A percentile compares a stretch with the other conserved stretches of the same genome.
Conservation (phyloP, 2,797 vertebrate species). For the Poeciliopsis paucimaculata region DNA sequence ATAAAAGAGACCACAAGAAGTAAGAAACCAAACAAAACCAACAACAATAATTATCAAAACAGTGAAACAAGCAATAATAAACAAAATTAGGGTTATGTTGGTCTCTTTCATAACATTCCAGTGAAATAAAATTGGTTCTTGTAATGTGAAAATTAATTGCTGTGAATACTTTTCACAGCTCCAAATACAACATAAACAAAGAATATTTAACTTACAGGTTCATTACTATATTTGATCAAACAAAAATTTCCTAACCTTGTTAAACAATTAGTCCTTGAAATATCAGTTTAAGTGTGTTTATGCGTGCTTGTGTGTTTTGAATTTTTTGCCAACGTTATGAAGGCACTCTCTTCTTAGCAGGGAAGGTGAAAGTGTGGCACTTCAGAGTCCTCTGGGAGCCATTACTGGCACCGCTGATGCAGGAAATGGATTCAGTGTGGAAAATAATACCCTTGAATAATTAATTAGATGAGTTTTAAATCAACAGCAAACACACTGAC, state of each 20-base stretch:
- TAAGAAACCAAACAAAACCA: not conserved
- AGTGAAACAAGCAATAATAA: not conserved
- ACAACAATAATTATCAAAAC: not conserved
- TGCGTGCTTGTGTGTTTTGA: constrained; percentile 33
- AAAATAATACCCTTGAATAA: constrained; percentile 85
- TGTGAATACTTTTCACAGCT: not conserved
- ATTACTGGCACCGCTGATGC: constrained; percentile 84
- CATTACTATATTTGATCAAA: not conserved
- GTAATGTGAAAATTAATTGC: not conserved
- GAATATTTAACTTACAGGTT: not conserved
- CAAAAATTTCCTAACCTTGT: constrained; percentile 32
- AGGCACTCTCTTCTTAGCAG: constrained; percentile 64
- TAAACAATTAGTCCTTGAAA: constrained; percentile 51
- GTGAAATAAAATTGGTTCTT: not conserved
- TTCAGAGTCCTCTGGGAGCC: constrained; percentile 75
- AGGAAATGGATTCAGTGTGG: constrained; percentile 83
- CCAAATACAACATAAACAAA: not conserved
- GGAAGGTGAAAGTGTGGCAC: constrained; percentile 64
- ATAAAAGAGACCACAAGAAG: not conserved
- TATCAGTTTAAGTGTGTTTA: constrained; percentile 47
- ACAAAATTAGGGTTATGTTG: not conserved
- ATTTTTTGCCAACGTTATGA: constrained; percentile 55
- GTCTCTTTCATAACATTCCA: not conserved
- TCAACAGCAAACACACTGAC: constrained; percentile 69
- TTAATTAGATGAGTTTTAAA: constrained; percentile 82